Base-by-base conservation (phyloP, 2,113 vertebrate genomes). In the Corythoichthys haematopterus region DNA sequence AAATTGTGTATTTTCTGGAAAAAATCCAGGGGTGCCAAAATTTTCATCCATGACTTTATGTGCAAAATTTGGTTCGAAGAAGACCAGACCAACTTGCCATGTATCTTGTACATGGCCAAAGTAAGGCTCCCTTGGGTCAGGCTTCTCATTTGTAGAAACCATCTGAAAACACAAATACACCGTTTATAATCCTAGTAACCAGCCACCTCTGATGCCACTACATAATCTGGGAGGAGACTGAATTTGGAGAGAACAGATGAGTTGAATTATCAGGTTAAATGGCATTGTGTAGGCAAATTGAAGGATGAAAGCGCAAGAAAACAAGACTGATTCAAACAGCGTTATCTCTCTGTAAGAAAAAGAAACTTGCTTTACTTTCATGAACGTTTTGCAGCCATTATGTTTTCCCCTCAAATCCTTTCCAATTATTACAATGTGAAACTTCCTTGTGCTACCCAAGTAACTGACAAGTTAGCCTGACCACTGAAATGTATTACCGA, bases 401-500 rank as follows among this genome's bases (percentile, higher is more conserved):
- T 0, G 48, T 46, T 65, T 43, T 67, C 36, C 43, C 5, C 43
- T 28, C 10, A 10, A 52, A 65, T 61, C 16, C 38, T 20, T 40
- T 48, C 15, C 36, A 50, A 65, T 20, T 14, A n/a, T 62, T 12
- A n/a, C 20, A 43, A 11, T 43, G 70, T 71, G 55, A 53, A 45
- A 55, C 70, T 68, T 69, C 67, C 72, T 80, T 70, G 60, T 65
- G 51, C 71, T 58, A 52, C 63, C 53, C 68, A 76, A 73, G 50
- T 45, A 52, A 80, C 71, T 51, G 45, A 37, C 65, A 66, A 47
- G 58, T 73, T 81, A 69, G 75, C 68, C 79, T 63, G 82, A 83
- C 82, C 55, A 43, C 65, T 87, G 84, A 84, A 84, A 81, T 87
- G 85, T 87, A 81, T 77, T 68, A 33, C 53, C 68, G 72, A 69